Evolutionary conservation across 2,113 vertebrate species (phyloP).

Genomic region (rabbit (Oryctolagus cuniculus)): mOryCun1.1 NC_091433.1:25601001-25601500

Average conservation of each 20-base stretch:
- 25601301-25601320: constrained; percentile 23
- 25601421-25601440: constrained; percentile 61
- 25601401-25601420: constrained; percentile 70
- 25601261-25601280: not conserved
- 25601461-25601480: constrained; percentile 24
- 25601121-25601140: rapidly evolving
- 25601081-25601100: not conserved
- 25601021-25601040: not conserved
- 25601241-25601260: not conserved
- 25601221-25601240: not conserved
- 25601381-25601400: constrained; percentile 62
- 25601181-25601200: not conserved
- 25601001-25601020: constrained; percentile 24
- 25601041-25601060: not conserved
- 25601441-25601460: constrained; percentile 35
- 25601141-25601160: not conserved
- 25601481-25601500: constrained; percentile 58
- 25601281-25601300: not conserved
- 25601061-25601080: not conserved
- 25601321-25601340: not conserved
- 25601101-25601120: not conserved
- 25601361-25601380: constrained; percentile 62
- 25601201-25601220: not conserved
- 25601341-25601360: constrained; percentile 49
- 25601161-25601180: not conserved